These are phyloP conservation scores for Brachionus rotundiformis DNA, from an alignment of 1,140 invertebrate species.

Conservation along the genomic window DNA sequence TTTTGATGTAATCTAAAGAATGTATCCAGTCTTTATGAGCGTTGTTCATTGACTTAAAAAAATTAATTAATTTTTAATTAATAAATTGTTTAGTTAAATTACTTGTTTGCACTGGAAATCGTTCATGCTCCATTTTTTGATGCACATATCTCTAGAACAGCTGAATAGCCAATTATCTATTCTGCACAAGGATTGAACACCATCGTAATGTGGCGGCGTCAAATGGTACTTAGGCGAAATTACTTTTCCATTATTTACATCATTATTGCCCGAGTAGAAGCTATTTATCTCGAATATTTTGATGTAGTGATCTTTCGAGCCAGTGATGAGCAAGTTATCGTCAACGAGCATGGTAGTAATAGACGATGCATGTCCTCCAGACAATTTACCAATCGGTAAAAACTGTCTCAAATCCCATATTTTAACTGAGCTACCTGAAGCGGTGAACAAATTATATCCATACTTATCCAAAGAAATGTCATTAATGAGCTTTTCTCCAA, in stretches of 20 bases:
- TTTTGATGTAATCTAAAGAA: conserved; percentile 72
- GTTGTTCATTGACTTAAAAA: conserved; percentile 75
- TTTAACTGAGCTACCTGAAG: conserved; percentile 75
- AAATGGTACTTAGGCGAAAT: conserved; percentile 72
- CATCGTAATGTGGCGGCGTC: conserved; percentile 86
- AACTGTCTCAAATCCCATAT: conserved; percentile 76
- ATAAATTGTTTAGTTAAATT: conserved; percentile 54
- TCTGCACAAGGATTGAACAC: conserved; percentile 78
- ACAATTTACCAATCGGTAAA: conserved; percentile 71
- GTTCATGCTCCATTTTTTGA: conserved; percentile 81
- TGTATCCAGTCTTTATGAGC: conserved; percentile 87
- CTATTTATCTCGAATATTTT: conserved; percentile 63
- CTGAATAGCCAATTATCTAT: conserved; percentile 73
- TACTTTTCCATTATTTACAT: conserved; percentile 54
- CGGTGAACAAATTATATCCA: conserved; percentile 72
- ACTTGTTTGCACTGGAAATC: conserved; percentile 72
- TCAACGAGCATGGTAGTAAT: conserved; percentile 79
- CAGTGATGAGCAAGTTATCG: conserved; percentile 72
- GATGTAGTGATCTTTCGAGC: conserved; percentile 84
- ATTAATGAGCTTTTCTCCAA: conserved; percentile 71
- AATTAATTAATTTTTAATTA: not conserved
- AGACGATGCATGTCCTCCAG: conserved; percentile 80
- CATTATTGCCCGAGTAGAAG: conserved; percentile 43
- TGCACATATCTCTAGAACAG: conserved; percentile 81
- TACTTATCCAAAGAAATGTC: conserved; percentile 70